Base-by-base conservation (phyloP, 2,888 invertebrate genomes). In the Lepeophtheirus nordmannii region DNA sequence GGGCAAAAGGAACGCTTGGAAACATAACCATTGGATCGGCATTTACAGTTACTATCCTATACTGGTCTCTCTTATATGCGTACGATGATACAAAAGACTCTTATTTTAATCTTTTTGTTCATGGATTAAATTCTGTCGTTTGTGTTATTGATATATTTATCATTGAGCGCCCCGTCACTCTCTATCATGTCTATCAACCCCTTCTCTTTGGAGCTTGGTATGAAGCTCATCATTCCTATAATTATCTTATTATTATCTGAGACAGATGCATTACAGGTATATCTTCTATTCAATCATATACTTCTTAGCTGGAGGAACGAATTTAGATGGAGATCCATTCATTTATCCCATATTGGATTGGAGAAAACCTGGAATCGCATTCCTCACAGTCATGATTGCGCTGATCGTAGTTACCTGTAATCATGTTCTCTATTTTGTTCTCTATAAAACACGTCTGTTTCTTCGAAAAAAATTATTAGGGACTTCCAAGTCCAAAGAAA, bases 261-360 rank as follows among this genome's bases (percentile, higher is more conserved):
- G 30, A n/a, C 40, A 69, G 14, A 71, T 72, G 57, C 72, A 72
- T 59, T 59, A 72, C 30, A 20, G 70, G 8, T 75, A 74, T 70
- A 70, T 71, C 23, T 14, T 71, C 14, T 75, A 74, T 69, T 71
- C 71, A 59, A 68, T 70, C 58, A 56, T 74, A 7, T 75, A 74
- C 69, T 73, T 72, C 69, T 65, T 68, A 10, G 67, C 68, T 0
- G 74, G 73, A 14, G 74, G 74, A 38, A 73, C 71, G 12, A 68
- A 67, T 64, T 71, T 72, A n/a, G 70, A 70, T 22, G 72, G 72
- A 7, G 67, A 72, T 57, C 71, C 71, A 8, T 73, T 70, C 62
- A 73, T 75, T 57, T 75, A 75, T 70, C 70, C 72, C 41, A 71
- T 72, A 17, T 67, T 74, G 39, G 72, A 75, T 68, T 74, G 71